phyloP scores from a whole-genome alignment of 2,797 vertebrate genomes.

The Spinus olivaceus region DNA sequence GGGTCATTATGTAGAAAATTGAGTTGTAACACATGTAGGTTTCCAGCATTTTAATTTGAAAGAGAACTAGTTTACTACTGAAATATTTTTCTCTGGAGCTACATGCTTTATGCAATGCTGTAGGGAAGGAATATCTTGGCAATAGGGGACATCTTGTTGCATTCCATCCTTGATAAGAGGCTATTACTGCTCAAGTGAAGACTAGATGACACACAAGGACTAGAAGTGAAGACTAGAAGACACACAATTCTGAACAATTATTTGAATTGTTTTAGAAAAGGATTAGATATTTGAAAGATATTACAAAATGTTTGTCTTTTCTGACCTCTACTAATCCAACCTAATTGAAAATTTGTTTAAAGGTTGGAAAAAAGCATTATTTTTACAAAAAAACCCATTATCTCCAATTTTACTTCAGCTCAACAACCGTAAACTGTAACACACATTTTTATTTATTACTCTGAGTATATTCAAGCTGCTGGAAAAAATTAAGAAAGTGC shows the following conservation, averaged over 20 bases:
- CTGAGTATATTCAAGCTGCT: not conserved
- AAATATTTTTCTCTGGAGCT: not conserved
- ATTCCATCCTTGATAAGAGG: not conserved
- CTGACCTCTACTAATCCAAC: not conserved
- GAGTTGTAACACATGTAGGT: not conserved
- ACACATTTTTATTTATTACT: not conserved
- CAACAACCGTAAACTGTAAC: not conserved
- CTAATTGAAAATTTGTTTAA: constrained; percentile 25
- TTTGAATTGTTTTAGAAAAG: not conserved
- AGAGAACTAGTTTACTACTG: not conserved
- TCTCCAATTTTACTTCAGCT: not conserved
- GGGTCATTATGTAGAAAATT: not conserved
- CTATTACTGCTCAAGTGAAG: not conserved
- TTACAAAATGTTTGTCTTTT: not conserved
- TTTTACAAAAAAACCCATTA: not conserved
- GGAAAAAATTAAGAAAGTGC: not conserved
- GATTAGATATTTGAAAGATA: not conserved
- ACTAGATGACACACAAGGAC: not conserved
- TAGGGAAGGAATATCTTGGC: not conserved
- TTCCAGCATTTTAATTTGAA: constrained; percentile 5
- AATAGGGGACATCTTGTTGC: not conserved
- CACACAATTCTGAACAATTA: not conserved
- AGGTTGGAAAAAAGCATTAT: not conserved
- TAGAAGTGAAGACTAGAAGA: not conserved
- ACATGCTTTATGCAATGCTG: not conserved